Conservation (phyloP, 2,113 vertebrate species). For the Anarhynchus alexandrinus region DNA sequence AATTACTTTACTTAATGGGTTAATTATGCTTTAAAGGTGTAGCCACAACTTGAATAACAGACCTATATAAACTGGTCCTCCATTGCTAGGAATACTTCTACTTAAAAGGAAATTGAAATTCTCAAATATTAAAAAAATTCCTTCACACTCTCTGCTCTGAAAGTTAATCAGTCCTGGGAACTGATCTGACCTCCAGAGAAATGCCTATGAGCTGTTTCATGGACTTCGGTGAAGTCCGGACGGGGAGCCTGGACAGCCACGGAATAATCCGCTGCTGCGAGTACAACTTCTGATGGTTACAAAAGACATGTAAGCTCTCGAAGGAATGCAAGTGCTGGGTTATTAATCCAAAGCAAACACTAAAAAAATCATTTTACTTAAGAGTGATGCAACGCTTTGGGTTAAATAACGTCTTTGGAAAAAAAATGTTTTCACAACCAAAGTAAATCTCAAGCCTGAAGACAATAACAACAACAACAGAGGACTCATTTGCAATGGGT, state of each 20-base stretch:
- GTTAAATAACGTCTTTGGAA: neutral
- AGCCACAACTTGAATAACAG: neutral
- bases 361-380: neutral
- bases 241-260: neutral
- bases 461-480: neutral
- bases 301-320: conserved; percentile 8
- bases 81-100: neutral
- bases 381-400: neutral
- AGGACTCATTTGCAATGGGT: neutral
- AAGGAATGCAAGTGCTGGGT: neutral
- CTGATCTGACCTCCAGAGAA: neutral
- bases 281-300: conserved; percentile 21
- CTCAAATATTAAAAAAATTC: neutral
- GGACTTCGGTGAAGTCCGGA: neutral
- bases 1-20: neutral
- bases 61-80: neutral
- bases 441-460: neutral
- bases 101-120: neutral
- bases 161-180: neutral
- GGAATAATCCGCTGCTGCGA: neutral
- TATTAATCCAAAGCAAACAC: conserved; percentile 60
- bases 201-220: neutral
- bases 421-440: neutral
- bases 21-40: neutral
- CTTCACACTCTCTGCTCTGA: neutral